Base-by-base conservation (phyloP, 2,888 invertebrate species). In the Acanthosoma haemorrhoidale region DNA sequence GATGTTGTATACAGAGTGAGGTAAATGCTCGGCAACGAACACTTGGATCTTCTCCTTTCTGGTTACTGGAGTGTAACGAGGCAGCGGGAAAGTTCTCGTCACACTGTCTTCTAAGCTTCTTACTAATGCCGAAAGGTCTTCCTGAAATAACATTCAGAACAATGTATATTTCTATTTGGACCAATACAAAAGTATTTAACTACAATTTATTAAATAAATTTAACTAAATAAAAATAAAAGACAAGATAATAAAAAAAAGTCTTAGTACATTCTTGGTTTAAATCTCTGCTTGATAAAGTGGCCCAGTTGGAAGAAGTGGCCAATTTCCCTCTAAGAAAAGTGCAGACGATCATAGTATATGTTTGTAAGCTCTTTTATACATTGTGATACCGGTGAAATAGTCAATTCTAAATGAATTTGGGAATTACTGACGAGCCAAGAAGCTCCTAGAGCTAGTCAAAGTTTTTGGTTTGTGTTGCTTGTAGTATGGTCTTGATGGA, bases 51-150 rank as follows among this genome's bases (percentile, higher is more conserved):
- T 90, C 80, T 92, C 92, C 61, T 84, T 82, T 58, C 88, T 86
- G 1, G 90, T 89, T 51, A 93, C 90, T 1, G 92, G 91, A 3
- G 91, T 91, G 82, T 93, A 93, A 80, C 90, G 88, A 21, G 87
- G 83, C 81, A 92, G 84, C 18, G 92, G 92, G 83, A 92, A 92
- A 69, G 92, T 91, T 77, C 91, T 87, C 61, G 87, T 86, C 59
- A 91, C 87, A 69, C 91, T 87, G 79, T 92, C 91, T 72, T 87
- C 87, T 74, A 92, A 83, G 31, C 91, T 87, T 73, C 88, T 86
- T 64, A 91, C 84, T 18, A 72, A 38, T 58, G 60, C 36, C 21
- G 68, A 68, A 57, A 71, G 34, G 18, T 72, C 72, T 15, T 58
- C 70, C 72, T 72, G 61, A 21, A 15, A 39, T 9, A 36, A 36